A percentile compares a stretch with the other conserved stretches of the same genome.
These are phyloP conservation scores for Erythrocercus mccallii DNA, from an alignment of 2,113 vertebrate species.

Conservation along the genomic window DNA sequence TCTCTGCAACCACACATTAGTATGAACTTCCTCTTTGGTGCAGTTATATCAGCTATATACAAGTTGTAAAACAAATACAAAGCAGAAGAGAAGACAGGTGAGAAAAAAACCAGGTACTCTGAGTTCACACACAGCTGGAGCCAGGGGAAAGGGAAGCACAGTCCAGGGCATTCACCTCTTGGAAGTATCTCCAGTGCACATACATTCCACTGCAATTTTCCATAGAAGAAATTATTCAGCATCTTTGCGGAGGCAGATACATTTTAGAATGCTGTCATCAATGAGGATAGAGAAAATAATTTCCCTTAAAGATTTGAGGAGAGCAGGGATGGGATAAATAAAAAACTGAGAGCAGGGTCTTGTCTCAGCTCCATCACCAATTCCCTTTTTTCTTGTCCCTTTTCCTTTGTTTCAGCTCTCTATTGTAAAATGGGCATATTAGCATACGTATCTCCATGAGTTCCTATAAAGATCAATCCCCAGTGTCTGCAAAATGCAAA, in stretches of 20 bases:
- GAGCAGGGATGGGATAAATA: neutral
- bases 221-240: neutral
- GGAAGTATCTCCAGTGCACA: neutral
- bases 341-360: neutral
- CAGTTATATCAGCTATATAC: neutral
- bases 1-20: neutral
- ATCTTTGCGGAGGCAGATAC: neutral
- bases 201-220: neutral
- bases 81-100: neutral
- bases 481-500: slow-evolving; percentile 53
- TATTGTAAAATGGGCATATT: slow-evolving; percentile 21
- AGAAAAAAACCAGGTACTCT: neutral
- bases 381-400: neutral
- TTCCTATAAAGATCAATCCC: slow-evolving; percentile 51
- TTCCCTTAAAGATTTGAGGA: neutral
- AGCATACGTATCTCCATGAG: neutral
- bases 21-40: neutral
- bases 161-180: neutral
- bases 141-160: neutral
- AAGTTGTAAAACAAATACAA: neutral
- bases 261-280: neutral
- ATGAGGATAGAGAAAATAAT: neutral
- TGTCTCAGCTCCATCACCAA: neutral
- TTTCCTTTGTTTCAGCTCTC: neutral
- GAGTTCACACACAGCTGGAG: neutral